Evolutionary conservation across 2,113 vertebrate genomes (phyloP).

Genomic region (Phrynosoma blainvillii): DNA sequence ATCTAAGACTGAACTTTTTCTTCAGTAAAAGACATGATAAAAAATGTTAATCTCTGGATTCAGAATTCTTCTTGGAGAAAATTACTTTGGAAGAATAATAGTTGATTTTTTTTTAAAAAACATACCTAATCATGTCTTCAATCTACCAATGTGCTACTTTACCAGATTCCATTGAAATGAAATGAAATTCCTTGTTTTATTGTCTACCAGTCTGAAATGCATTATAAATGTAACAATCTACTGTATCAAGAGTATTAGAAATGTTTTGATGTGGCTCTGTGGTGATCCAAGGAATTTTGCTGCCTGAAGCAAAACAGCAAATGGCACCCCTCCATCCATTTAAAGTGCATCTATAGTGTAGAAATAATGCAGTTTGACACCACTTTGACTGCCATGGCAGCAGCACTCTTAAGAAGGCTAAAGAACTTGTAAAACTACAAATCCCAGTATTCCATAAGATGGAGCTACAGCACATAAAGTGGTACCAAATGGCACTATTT

Average conservation of each 20-base stretch:
- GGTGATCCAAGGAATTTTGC: no score
- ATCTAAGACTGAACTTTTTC: not conserved
- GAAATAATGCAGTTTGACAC: no score
- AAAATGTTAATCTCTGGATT: not conserved
- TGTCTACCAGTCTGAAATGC: not conserved
- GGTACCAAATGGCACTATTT: no score
- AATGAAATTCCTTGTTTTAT: not conserved
- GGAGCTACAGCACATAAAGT: no score
- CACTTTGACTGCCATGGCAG: no score
- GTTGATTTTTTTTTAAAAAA: not conserved
- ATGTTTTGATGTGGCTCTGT: not conserved
- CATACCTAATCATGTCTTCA: no score
- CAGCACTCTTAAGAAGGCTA: no score
- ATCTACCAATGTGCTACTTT: not conserved
- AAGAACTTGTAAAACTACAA: no score
- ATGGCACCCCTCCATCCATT: no score
- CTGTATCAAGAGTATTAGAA: not conserved
- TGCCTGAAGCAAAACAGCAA: no score
- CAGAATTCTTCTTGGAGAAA: not conserved
- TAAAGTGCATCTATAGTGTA: no score
- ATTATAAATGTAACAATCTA: not conserved
- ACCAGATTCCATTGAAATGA: not conserved
- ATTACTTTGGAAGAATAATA: slow-evolving; percentile 17
- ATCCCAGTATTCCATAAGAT: no score
- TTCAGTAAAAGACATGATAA: not conserved